phyloP scores from a whole-genome alignment of 2,888 invertebrate genomes.

The Eupithecia centaureata region DNA sequence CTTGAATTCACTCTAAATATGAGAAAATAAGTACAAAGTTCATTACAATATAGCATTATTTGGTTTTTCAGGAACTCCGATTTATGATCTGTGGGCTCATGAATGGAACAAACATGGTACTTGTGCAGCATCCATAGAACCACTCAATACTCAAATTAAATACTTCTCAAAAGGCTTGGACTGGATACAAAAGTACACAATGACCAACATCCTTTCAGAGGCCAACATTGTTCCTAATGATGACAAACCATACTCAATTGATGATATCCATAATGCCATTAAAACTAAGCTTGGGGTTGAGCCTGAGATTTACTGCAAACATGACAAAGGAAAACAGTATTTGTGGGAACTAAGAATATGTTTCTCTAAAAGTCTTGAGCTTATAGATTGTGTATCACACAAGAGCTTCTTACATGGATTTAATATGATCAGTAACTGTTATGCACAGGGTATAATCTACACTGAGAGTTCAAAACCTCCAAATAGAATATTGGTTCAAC shows the following conservation, averaged over 20 bases:
- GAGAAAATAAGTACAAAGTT: too few relatives aligned
- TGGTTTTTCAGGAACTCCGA: conserved; percentile 59
- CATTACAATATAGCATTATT: too few relatives aligned
- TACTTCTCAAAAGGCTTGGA: conserved; percentile 87
- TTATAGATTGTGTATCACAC: conserved; percentile 84
- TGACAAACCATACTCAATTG: conserved; percentile 35
- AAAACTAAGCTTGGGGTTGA: conserved; percentile 80
- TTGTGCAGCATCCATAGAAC: conserved; percentile 85
- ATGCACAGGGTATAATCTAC: conserved; percentile 38
- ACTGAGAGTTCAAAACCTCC: conserved; percentile 53
- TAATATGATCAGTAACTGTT: conserved; percentile 40
- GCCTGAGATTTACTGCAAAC: conserved; percentile 85
- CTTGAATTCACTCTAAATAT: neutral
- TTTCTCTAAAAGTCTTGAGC: conserved; percentile 85
- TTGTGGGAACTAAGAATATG: conserved; percentile 89
- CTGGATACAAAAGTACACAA: conserved; percentile 84
- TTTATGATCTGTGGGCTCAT: conserved; percentile 88
- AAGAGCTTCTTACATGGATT: conserved; percentile 4
- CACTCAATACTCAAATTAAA: conserved; percentile 84
- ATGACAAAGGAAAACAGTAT: conserved; percentile 83
- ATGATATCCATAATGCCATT: conserved; percentile 63
- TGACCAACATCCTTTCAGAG: conserved; percentile 83
- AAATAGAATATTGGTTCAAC: conserved; percentile 74
- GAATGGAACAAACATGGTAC: conserved; percentile 94
- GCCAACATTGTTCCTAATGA: conserved; percentile 79